These are phyloP conservation scores for Novumbra hubbsi DNA, from an alignment of 2,797 vertebrate genomes.

Conservation along the genomic window DNA sequence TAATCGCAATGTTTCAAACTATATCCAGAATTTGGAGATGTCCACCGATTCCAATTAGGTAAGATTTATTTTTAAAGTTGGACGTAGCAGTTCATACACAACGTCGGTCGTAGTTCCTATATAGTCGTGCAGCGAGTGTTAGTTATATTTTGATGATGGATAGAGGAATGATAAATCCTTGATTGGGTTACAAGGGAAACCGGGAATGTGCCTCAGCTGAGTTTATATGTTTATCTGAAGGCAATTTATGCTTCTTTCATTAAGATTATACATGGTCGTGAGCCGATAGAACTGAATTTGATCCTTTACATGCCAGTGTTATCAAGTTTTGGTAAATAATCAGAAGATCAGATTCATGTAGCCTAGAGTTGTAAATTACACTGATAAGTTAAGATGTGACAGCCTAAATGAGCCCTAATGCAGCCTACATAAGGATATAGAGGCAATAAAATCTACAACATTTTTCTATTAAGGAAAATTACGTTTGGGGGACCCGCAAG, in stretches of 20 bases:
- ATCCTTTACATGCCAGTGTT: neutral
- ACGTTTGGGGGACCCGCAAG: neutral
- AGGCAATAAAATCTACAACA: neutral
- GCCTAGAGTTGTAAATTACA: neutral
- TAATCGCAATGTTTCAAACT: neutral
- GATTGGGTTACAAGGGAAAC: neutral
- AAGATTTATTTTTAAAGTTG: neutral
- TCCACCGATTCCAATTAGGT: neutral
- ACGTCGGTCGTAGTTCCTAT: no score
- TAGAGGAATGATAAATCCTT: neutral
- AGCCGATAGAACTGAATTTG: neutral
- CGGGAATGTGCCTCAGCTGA: neutral
- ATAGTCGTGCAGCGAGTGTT: neutral
- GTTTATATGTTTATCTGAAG: neutral
- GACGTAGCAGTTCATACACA: neutral
- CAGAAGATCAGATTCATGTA: no score
- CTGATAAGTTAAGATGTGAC: neutral
- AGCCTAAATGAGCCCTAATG: neutral
- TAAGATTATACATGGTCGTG: neutral
- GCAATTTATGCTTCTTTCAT: neutral
- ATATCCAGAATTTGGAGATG: neutral
- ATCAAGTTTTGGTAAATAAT: neutral
- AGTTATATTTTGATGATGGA: neutral
- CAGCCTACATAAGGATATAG: neutral
- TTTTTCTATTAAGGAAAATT: neutral